Evolutionary conservation across 2,113 vertebrate species (phyloP), one percentile per base, ranked within the genome.

Genomic region (Oreochromis niloticus): DNA sequence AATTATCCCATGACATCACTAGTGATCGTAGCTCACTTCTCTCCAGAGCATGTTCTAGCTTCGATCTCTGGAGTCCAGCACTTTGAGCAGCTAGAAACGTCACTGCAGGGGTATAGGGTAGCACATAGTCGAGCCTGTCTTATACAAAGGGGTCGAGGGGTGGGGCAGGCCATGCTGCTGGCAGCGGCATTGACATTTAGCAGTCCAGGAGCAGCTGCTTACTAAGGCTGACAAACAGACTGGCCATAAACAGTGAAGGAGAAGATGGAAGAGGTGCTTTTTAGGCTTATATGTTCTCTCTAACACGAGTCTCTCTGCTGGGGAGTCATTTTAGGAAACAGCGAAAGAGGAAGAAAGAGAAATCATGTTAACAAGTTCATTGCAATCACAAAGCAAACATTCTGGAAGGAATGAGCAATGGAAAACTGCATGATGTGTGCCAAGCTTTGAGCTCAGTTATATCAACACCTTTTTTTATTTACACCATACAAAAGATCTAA

Each of bases 201-300:
- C 93, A 87, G 89, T 80, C 68, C 32, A 48, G 24, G 80, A 95
- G 94, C 96, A 96, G 96, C 95, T 96, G 95, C 90, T 68, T 82
- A 22, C 79, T 39, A 12, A 80, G 41, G 78, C 30, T 12, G 22
- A 80, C 84, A 86, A 61, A 86, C 57, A 55, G 55, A 78, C 11
- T 24, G 11, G 6, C n/a, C 80, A 85, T 90, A 88, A 93, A 85
- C 86, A 46, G 68, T 56, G 13, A 54, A 36, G 81, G 85, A 73
- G 81, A 50, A 52, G 83, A 27, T 12, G 52, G 85, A 32, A n/a
- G 24, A 27, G 84, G 57, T 81, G 24, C 22, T 82, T 85, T 88
- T 59, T 46, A 87, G 54, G 32, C 41, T 22, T 36, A 27, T 11
- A 46, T 82, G 30, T 85, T 43, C 59, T n/a, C 22, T 32, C 16